Percentiles rank a stretch among this genome's conserved stretches.
Conservation (phyloP, 2,113 vertebrate species). For the Heliornis fulica region DNA sequence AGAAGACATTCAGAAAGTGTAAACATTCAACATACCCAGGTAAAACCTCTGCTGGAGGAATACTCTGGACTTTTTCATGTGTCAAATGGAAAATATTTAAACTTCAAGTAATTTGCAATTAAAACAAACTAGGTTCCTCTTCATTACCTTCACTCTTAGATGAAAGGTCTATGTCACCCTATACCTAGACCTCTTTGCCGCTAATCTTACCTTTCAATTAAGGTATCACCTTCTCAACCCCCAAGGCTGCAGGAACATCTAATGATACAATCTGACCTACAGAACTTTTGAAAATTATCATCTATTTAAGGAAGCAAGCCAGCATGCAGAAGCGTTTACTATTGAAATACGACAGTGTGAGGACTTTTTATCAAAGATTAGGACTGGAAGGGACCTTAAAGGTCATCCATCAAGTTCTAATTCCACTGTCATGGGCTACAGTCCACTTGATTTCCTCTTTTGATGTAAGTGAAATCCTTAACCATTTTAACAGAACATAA, state of each 20-base stretch:
- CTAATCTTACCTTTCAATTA: neutral
- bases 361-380: no score
- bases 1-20: neutral
- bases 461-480: neutral
- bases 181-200: neutral
- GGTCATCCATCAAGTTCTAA: no score
- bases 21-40: neutral
- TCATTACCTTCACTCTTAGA: neutral
- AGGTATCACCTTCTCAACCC: neutral
- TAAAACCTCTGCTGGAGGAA: neutral
- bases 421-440: no score
- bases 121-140: neutral
- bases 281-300: neutral
- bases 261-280: neutral
- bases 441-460: neutral
- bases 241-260: neutral
- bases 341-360: neutral
- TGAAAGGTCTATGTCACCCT: neutral
- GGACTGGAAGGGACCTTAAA: no score
- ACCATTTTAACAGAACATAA: neutral
- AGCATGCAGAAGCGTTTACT: neutral
- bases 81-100: neutral
- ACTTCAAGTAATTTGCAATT: neutral
- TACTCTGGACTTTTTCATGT: neutral
- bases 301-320: neutral